Evolutionary conservation across 2,797 vertebrate genomes (phyloP).

Genomic region (Sylvia borin): DNA sequence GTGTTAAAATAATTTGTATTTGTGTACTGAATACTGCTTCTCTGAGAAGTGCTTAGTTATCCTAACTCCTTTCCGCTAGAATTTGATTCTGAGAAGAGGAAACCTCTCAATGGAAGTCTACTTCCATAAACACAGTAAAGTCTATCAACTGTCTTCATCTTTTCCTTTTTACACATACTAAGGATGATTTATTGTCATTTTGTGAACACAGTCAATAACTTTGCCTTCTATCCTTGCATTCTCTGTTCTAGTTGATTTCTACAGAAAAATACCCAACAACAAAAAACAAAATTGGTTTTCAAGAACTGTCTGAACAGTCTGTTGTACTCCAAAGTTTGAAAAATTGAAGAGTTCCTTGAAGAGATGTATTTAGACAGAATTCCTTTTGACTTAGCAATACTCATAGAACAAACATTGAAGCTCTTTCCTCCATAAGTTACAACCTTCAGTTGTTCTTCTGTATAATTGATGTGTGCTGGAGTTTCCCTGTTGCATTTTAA

Average conservation of each 20-base stretch:
- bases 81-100: not conserved
- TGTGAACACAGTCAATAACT: not conserved
- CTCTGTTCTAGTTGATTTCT: not conserved
- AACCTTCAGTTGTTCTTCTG: not conserved
- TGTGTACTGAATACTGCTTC: not conserved
- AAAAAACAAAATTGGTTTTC: not conserved
- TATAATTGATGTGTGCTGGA: not conserved
- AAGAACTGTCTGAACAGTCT: not conserved
- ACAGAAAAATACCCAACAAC: not conserved
- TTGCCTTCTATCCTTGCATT: not conserved
- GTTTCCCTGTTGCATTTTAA: not conserved
- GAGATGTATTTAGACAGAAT: not conserved
- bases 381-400: not conserved
- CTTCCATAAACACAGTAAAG: not conserved
- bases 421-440: not conserved
- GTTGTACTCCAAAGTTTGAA: not conserved
- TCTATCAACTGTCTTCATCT: not conserved
- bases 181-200: not conserved
- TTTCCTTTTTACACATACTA: not conserved
- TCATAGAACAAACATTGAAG: not conserved
- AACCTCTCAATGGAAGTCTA: not conserved
- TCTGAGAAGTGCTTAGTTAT: not conserved
- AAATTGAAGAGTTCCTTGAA: not conserved
- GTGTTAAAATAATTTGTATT: not conserved
- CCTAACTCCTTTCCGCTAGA: not conserved